Percentiles rank a stretch among this genome's conserved stretches.
phyloP scores from a whole-genome alignment of 2,797 vertebrate genomes.

The Columba guinea region DNA sequence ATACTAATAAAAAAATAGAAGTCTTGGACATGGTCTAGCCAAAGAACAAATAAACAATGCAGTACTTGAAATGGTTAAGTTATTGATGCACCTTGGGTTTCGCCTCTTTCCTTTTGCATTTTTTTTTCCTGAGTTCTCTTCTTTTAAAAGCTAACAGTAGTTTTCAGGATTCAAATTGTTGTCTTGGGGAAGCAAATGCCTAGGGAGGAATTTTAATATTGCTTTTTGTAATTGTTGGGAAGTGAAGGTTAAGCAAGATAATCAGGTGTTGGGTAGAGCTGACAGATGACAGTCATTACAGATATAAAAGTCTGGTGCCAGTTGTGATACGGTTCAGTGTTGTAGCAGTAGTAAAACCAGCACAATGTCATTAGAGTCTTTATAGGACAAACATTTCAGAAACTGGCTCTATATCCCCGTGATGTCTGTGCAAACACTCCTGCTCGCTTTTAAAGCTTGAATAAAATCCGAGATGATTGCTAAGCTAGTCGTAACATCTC shows the following conservation, averaged over 20 bases:
- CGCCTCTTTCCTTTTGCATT: background rate
- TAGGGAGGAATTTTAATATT: background rate
- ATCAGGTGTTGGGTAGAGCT: background rate
- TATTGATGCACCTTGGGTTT: background rate
- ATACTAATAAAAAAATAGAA: background rate
- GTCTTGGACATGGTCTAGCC: background rate
- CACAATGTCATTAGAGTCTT: slow-evolving; percentile 27
- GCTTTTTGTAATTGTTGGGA: background rate
- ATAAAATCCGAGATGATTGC: slow-evolving; percentile 24
- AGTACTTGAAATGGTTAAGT: background rate
- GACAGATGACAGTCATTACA: background rate
- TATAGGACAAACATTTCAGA: slow-evolving; percentile 5
- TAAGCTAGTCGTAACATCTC: background rate
- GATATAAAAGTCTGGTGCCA: background rate
- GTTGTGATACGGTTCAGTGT: background rate
- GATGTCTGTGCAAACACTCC: slow-evolving; percentile 37
- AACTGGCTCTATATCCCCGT: background rate
- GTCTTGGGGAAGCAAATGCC: background rate
- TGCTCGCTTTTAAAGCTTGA: slow-evolving; percentile 13
- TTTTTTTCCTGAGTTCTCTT: background rate
- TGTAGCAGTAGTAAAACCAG: slow-evolving; percentile 15
- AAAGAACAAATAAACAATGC: background rate
- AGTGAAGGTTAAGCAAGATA: slow-evolving; percentile 1
- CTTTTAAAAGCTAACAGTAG: rapidly evolving
- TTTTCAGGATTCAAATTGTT: background rate